These are phyloP conservation scores for Pectinophora gossypiella DNA, from an alignment of 1,140 invertebrate genomes.

Conservation along the genomic window DNA sequence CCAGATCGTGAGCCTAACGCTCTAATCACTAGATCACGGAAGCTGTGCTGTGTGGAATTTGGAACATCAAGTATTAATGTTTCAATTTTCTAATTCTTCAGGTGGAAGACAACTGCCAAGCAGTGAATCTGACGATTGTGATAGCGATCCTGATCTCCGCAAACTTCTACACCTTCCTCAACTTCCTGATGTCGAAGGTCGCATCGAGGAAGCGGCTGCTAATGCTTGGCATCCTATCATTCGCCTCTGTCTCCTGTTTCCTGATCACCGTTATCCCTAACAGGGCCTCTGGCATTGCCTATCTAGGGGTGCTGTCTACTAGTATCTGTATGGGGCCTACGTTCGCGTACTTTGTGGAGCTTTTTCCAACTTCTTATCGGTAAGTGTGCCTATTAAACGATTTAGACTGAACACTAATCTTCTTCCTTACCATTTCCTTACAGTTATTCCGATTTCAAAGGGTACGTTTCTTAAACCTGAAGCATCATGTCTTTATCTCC, in stretches of 20 bases:
- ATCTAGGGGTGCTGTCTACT: not conserved
- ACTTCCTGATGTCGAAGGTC: conserved; percentile 15
- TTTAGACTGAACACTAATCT: too few relatives aligned
- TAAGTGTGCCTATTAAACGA: too few relatives aligned
- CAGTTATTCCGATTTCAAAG: too few relatives aligned
- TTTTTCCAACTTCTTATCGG: conserved; percentile 25
- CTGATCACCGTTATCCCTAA: not conserved
- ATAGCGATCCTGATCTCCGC: not conserved
- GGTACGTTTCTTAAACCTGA: too few relatives aligned
- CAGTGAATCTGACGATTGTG: too few relatives aligned
- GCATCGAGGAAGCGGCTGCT: conserved; percentile 16
- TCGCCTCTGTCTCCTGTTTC: conserved; percentile 1
- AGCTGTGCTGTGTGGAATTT: too few relatives aligned
- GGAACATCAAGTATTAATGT: too few relatives aligned
- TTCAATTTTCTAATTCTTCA: too few relatives aligned
- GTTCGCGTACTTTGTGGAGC: conserved; percentile 22
- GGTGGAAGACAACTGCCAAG: not conserved
- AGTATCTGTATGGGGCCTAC: conserved; percentile 20
- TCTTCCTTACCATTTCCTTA: too few relatives aligned
- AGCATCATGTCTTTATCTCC: too few relatives aligned
- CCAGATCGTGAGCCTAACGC: too few relatives aligned
- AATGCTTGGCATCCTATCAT: conserved; percentile 12
- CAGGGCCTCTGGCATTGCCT: not conserved
- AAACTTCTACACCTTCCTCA: conserved; percentile 16
- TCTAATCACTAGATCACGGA: too few relatives aligned